A percentile compares a stretch with the other conserved stretches of the same genome.
These are phyloP conservation scores for Caenorhabditis panamensis DNA, from an alignment of 2,888 invertebrate species.

Conservation along the genomic window DNA sequence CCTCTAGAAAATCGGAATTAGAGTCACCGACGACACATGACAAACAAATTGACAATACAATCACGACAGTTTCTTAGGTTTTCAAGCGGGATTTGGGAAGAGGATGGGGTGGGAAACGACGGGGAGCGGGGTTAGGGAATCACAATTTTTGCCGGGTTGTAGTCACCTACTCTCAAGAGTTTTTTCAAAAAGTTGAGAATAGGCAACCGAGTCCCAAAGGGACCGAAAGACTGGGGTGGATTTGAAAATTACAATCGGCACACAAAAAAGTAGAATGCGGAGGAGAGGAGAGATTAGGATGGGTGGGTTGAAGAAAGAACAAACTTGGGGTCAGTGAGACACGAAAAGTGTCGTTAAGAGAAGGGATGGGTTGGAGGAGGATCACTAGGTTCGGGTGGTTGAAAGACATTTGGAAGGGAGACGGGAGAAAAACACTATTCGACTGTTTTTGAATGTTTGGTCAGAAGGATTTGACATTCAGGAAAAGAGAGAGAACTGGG, in stretches of 20 bases:
- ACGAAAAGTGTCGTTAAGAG: not conserved
- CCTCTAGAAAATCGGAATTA: conserved; percentile 43
- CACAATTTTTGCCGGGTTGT: conserved; percentile 31
- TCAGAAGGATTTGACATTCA: not conserved
- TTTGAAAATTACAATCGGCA: conserved; percentile 24
- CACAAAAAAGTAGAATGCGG: not conserved
- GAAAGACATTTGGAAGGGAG: conserved; percentile 45
- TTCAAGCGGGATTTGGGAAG: conserved; percentile 28
- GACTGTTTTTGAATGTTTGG: not conserved
- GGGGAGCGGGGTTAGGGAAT: conserved; percentile 31
- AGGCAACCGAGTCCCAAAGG: not conserved
- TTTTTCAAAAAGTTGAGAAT: not conserved
- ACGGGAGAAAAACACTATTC: conserved; percentile 29
- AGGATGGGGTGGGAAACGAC: conserved; percentile 4
- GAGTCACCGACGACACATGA: conserved; percentile 55
- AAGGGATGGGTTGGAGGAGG: not conserved
- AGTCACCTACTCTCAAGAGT: not conserved
- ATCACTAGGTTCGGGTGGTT: conserved; percentile 40
- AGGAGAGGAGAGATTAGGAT: conserved; percentile 23
- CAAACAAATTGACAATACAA: conserved; percentile 6
- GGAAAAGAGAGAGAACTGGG: not conserved
- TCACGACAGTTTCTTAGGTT: conserved; percentile 41
- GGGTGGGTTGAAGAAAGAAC: conserved; percentile 31
- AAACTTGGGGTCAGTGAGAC: conserved; percentile 11
- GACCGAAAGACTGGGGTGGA: conserved; percentile 38